These are phyloP conservation scores for Syncerus caffer DNA, from an alignment of 2,797 vertebrate species.

Conservation along the genomic window DNA sequence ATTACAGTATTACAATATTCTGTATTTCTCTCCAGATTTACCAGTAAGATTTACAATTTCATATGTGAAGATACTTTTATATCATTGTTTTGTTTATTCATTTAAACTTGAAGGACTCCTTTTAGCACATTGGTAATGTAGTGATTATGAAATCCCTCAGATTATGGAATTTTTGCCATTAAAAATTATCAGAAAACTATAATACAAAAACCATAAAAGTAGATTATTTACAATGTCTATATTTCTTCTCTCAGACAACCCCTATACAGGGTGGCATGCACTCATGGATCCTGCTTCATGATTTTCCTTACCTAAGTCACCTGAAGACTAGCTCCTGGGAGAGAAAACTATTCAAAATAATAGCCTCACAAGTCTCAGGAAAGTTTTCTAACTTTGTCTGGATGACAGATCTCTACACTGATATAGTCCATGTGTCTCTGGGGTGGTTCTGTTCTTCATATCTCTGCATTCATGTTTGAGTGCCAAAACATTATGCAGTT, in stretches of 20 bases:
- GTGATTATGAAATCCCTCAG: too few relatives aligned
- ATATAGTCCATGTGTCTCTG: background rate
- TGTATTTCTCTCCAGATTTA: too few relatives aligned
- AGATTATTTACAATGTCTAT: background rate
- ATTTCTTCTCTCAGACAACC: too few relatives aligned
- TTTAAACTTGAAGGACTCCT: too few relatives aligned
- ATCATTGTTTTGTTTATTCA: too few relatives aligned
- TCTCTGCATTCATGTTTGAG: background rate
- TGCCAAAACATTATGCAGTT: background rate
- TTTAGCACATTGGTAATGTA: too few relatives aligned
- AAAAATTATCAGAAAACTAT: background rate
- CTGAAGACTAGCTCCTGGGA: background rate
- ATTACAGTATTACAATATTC: too few relatives aligned
- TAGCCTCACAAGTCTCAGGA: background rate
- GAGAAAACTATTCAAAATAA: background rate
- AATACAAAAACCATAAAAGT: background rate
- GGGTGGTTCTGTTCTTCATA: background rate
- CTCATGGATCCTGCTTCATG: background rate
- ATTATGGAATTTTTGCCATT: background rate
- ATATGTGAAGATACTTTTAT: too few relatives aligned
- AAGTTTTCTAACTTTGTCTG: background rate
- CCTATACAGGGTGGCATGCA: background rate
- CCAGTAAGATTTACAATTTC: too few relatives aligned
- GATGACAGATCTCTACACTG: background rate
- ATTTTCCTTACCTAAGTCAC: background rate